Evolutionary conservation across 2,797 vertebrate species (phyloP).

Genomic region (Anguilla obscura): DNA sequence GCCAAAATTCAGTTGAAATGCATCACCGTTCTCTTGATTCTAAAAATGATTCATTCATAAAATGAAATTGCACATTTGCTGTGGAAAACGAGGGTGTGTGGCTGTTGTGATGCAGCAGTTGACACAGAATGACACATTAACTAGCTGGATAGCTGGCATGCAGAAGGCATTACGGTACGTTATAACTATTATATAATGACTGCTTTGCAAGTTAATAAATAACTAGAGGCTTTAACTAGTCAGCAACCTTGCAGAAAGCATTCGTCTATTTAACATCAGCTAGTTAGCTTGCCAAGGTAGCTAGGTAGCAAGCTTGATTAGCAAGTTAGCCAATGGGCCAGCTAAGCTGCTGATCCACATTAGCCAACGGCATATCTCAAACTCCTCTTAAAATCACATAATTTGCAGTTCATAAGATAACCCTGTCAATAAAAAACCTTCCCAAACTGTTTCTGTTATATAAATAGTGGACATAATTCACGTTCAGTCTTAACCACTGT

Average conservation of each 20-base stretch:
- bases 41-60: too few relatives aligned
- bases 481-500: not conserved
- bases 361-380: not conserved
- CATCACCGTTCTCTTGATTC: too few relatives aligned
- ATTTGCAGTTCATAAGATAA: not conserved
- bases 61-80: too few relatives aligned
- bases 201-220: too few relatives aligned
- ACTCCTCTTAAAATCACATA: not conserved
- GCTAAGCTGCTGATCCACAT: not conserved
- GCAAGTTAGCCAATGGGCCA: not conserved
- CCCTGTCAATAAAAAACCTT: not conserved
- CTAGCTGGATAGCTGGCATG: not conserved
- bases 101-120: not conserved
- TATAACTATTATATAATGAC: too few relatives aligned
- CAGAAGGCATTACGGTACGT: not conserved
- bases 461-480: not conserved
- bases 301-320: too few relatives aligned
- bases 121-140: not conserved
- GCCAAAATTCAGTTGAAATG: too few relatives aligned
- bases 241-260: too few relatives aligned
- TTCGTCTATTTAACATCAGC: too few relatives aligned
- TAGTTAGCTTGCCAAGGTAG: not conserved
- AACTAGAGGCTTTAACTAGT: too few relatives aligned
- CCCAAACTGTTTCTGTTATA: not conserved
- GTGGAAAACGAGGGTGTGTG: too few relatives aligned